These are phyloP conservation scores for Bathynomus jamesi DNA, from an alignment of 1,140 invertebrate species.

Conservation along the genomic window DNA sequence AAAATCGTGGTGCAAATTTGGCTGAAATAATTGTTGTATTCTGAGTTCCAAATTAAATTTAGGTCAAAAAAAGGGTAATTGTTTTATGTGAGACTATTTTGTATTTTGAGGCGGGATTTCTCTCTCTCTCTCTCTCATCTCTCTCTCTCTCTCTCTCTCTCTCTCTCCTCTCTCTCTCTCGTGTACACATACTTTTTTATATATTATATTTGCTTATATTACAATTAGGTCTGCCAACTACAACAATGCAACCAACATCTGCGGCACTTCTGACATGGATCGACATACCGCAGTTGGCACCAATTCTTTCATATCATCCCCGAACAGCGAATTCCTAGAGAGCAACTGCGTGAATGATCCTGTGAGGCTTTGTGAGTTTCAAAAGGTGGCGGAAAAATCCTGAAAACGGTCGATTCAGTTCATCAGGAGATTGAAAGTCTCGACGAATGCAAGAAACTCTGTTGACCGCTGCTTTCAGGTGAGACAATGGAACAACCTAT, in stretches of 20 bases:
- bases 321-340: conserved; percentile 40
- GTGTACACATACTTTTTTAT: neutral
- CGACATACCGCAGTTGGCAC: conserved; percentile 42
- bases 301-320: conserved; percentile 32
- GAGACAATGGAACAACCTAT: too few species aligned
- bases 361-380: conserved; percentile 49
- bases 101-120: neutral
- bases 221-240: conserved; percentile 46
- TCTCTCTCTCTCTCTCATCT: too few species aligned
- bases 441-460: conserved; percentile 48
- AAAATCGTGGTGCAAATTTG: too few species aligned
- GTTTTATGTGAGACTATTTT: neutral
- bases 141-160: too few species aligned
- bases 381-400: conserved; percentile 44
- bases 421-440: conserved; percentile 40
- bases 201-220: neutral
- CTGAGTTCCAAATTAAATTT: too few species aligned
- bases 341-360: conserved; percentile 50
- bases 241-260: conserved; percentile 44
- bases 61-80: neutral
- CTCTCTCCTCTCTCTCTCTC: too few species aligned
- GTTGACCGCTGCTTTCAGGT: too few species aligned
- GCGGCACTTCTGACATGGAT: conserved; percentile 48
- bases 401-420: conserved; percentile 51
- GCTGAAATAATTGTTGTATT: too few species aligned